A percentile compares a stretch with the other conserved stretches of the same genome.
phyloP scores from a whole-genome alignment of 2,113 vertebrate species.

The western clawed frog (Xenopus tropicalis) region DNA sequence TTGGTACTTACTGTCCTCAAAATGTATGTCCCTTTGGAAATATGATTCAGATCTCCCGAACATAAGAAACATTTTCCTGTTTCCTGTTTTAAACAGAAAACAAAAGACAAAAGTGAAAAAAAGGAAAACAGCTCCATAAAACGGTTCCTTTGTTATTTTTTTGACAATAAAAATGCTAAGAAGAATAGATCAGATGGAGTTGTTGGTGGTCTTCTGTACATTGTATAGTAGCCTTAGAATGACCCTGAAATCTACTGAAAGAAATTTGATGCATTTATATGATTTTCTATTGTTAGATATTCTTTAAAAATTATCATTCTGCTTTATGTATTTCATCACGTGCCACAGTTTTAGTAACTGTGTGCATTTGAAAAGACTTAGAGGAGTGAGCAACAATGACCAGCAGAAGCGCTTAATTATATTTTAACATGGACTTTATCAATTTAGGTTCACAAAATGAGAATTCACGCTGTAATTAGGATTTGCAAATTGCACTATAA shows the following conservation, averaged over 20 bases:
- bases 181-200: constrained; percentile 51
- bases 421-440: too few relatives aligned
- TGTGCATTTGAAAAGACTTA: too few relatives aligned
- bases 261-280: constrained; percentile 52
- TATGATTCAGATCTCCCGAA: constrained; percentile 70
- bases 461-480: too few relatives aligned
- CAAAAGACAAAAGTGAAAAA: constrained; percentile 65
- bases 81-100: constrained; percentile 71
- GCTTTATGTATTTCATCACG: too few relatives aligned
- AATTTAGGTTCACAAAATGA: too few relatives aligned
- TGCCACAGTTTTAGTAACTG: too few relatives aligned
- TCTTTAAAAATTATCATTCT: neutral
- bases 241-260: constrained; percentile 49
- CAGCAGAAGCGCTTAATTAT: too few relatives aligned
- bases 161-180: constrained; percentile 60
- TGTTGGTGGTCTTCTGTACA: constrained; percentile 61
- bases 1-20: constrained; percentile 68
- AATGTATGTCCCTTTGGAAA: constrained; percentile 70
- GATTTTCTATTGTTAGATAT: constrained; percentile 52
- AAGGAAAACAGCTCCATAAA: constrained; percentile 65
- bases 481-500: too few relatives aligned
- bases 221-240: constrained; percentile 48
- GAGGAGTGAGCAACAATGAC: too few relatives aligned
- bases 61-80: constrained; percentile 71
- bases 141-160: constrained; percentile 62